Conservation (phyloP, 2,113 vertebrate genomes). For the Tupaia tana region DNA sequence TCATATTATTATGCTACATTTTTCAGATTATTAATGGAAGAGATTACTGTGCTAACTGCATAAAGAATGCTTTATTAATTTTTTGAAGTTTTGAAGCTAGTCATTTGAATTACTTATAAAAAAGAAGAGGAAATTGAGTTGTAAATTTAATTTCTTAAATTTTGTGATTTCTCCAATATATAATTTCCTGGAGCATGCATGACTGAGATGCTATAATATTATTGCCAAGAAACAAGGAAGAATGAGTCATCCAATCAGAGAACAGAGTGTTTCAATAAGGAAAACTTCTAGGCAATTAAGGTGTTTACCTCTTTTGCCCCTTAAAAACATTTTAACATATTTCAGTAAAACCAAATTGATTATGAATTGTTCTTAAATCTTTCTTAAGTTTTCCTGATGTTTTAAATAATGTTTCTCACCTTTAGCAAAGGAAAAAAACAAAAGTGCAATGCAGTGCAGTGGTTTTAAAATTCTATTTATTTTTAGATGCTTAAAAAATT, state of each 20-base stretch:
- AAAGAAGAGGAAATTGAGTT: neutral
- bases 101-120: neutral
- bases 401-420: neutral
- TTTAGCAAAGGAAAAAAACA: neutral
- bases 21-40: constrained; percentile 24
- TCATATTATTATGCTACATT: neutral
- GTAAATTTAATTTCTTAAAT: constrained; percentile 39
- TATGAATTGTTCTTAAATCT: neutral
- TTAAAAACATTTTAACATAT: constrained; percentile 2
- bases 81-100: neutral
- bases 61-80: neutral
- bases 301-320: neutral
- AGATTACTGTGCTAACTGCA: neutral
- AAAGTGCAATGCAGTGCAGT: neutral
- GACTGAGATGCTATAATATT: neutral
- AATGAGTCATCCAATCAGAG: constrained; percentile 31
- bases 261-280: neutral
- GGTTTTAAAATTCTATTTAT: neutral
- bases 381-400: neutral
- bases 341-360: neutral
- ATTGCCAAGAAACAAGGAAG: neutral
- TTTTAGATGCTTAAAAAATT: neutral
- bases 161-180: constrained; percentile 40
- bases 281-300: constrained; percentile 3
- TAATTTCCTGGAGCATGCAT: constrained; percentile 24